Evolutionary conservation across 2,113 vertebrate genomes (phyloP), one percentile per base, ranked within the genome.

Genomic region (Amphiprion percula): DNA sequence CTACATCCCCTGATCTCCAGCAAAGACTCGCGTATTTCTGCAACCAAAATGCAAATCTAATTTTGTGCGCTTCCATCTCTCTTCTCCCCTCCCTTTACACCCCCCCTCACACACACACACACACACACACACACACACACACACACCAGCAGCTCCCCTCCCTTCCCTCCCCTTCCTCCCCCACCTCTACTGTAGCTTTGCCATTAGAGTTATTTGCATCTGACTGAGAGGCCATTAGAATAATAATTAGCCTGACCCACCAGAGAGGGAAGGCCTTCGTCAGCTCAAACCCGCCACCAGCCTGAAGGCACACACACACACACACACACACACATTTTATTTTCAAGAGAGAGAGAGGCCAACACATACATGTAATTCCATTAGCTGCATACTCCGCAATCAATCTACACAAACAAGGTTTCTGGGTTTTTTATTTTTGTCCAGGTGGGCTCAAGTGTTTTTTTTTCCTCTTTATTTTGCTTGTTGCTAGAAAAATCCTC

Each of bases 131-230:
- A 49, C 19, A 21, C n/a, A 54, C 54, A 63, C 52, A 68, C 58
- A 54, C n/a, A 62, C 37, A 49, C 19, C 37, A 63, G 46, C 23
- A 54, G n/a, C 52, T 17, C 5, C 7, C 60, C 44, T 8, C 24
- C 53, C 4, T 16, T 10, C 23, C n/a, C 17, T 19, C 23, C 33
- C 53, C 17, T 24, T 64, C 52, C 53, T 49, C 63, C 75, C 60
- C 78, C 81, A 68, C 75, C 72, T 88, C 84, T 77, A 69, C 79
- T 59, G 79, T 75, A 83, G 86, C 87, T 90, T 82, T 91, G 88
- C 92, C 91, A 94, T 95, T 95, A 94, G 79, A 93, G 82, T 85
- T 91, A 94, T 94, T 95, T 95, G 94, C 93, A 95, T 94, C 89
- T 93, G 92, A 93, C 92, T 92, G 91, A 94, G 92, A 94, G 90